Base-by-base conservation (phyloP, 2,888 invertebrate genomes). In the Phymatocera aterrima region DNA sequence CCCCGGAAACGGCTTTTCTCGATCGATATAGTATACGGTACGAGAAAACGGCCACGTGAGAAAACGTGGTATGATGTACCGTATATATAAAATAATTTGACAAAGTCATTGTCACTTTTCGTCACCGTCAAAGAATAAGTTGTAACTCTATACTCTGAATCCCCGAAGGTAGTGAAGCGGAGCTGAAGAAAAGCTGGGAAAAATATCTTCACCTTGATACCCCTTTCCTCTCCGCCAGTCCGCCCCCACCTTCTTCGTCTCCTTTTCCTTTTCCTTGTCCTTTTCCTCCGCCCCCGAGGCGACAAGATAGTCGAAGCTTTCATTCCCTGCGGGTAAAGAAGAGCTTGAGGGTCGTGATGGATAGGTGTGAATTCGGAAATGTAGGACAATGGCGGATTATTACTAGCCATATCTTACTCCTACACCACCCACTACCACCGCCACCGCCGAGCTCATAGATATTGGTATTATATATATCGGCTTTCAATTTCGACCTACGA, bases 291-390 rank as follows among this genome's bases (percentile, higher is more conserved):
- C 68, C n/a, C n/a, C 24, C 31, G 10, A 10, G 8, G 68, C 68
- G 68, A 68, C 68, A 68, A 68, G 68, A 68, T 68, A 68, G 68
- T 46, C 68, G 68, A 68, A 43, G 28, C 43, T 68, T 43, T 68
- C 43, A 68, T 46, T 46, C 24, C 40, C 12, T 24, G 24, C 28
- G 72, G 72, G 31, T 34, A 5, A 51, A 68, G 46, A 48, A 72
- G 31, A 72, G 24, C 34, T 60, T 18, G 10, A 34, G 48, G 34
- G 28, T 34, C 12, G 68, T 68, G 48, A 72, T 72, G 28, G 72
- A 72, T 72, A 72, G 72, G 31, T 48, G 72, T 34, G 72, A 72
- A 72, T 72, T 72, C 34, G 28, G 72, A 51, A 51, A 72, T 72
- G 72, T 72, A 72, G 72, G 48, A 72, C 48, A 72, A 72, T 72